Evolutionary conservation across 2,797 vertebrate genomes (phyloP).

Genomic region (Pseudochromis fuscus): DNA sequence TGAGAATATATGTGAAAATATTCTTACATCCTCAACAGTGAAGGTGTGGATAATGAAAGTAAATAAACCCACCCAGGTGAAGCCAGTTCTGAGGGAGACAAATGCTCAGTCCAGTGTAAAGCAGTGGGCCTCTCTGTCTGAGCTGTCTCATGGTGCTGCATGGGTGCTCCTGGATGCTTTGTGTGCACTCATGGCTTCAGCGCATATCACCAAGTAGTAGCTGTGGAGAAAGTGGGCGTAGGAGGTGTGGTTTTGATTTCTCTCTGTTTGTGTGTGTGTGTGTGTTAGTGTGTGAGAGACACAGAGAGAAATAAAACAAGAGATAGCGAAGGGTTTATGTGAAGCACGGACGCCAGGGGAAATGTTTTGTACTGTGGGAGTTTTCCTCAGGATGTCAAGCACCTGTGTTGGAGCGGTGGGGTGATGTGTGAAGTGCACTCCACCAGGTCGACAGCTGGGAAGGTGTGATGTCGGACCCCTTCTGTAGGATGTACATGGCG

Average conservation of each 20-base stretch:
- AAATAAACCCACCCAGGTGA: constrained; percentile 48
- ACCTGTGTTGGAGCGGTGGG: constrained; percentile 69
- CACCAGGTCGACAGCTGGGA: constrained; percentile 70
- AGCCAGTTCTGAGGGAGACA: constrained; percentile 38
- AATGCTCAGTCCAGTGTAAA: constrained; percentile 52
- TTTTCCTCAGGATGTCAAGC: constrained; percentile 79
- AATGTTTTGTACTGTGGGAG: constrained; percentile 76
- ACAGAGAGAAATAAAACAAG: constrained; percentile 43
- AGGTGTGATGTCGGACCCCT: constrained; percentile 70
- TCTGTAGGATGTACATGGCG: constrained; percentile 58
- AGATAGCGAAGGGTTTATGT: constrained; percentile 64
- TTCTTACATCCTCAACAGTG: constrained; percentile 26
- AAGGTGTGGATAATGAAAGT: constrained; percentile 7
- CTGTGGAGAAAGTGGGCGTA: constrained; percentile 63
- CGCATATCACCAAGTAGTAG: constrained; percentile 66
- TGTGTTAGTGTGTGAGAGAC: constrained; percentile 65
- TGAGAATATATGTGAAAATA: constrained; percentile 13
- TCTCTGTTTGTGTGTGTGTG: constrained; percentile 67
- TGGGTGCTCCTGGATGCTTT: constrained; percentile 53
- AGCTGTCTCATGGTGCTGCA: constrained; percentile 68
- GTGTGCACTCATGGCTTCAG: constrained; percentile 60
- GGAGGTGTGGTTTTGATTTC: constrained; percentile 67
- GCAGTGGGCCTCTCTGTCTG: constrained; percentile 57
- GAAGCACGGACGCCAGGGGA: constrained; percentile 63
- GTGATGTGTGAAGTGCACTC: constrained; percentile 73